Conservation (phyloP, 2,797 vertebrate species). For the Sparidentex hasta region DNA sequence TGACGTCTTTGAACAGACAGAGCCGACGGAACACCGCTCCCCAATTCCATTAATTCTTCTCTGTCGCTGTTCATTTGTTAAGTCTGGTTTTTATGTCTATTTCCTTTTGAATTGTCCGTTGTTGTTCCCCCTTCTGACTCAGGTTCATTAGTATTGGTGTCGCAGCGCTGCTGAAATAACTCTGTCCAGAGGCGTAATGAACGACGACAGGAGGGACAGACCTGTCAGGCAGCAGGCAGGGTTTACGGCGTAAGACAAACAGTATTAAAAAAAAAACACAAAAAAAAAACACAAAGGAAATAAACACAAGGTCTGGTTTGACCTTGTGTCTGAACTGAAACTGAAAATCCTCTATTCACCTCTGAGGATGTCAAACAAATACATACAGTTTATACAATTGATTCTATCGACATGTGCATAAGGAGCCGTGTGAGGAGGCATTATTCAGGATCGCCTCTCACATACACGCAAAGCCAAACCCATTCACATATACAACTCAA, state of each 20-base stretch:
- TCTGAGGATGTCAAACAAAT: neutral
- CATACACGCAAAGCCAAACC: too few species aligned
- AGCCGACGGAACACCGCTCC: slow-evolving; percentile 9
- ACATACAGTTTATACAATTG: neutral
- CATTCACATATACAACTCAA: too few species aligned
- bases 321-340: slow-evolving; percentile 3
- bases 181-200: slow-evolving; percentile 67
- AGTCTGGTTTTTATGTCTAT: slow-evolving; percentile 4
- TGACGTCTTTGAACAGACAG: slow-evolving; percentile 35
- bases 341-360: neutral
- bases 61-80: slow-evolving; percentile 9
- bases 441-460: too few species aligned
- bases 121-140: slow-evolving; percentile 1
- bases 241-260: slow-evolving; percentile 48
- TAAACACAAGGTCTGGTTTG: slow-evolving; percentile 26
- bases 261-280: slow-evolving; percentile 23
- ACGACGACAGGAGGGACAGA: slow-evolving; percentile 55
- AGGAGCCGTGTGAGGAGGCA: too few species aligned
- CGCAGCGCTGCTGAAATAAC: slow-evolving; percentile 67
- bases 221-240: slow-evolving; percentile 47
- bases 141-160: slow-evolving; percentile 74
- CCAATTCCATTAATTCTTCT: slow-evolving; percentile 3
- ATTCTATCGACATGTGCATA: too few species aligned
- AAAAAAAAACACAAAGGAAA: slow-evolving; percentile 12
- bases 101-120: slow-evolving; percentile 3